Evolutionary conservation across 1,140 invertebrate genomes (phyloP).

Genomic region (Reticulitermes speratus): DNA sequence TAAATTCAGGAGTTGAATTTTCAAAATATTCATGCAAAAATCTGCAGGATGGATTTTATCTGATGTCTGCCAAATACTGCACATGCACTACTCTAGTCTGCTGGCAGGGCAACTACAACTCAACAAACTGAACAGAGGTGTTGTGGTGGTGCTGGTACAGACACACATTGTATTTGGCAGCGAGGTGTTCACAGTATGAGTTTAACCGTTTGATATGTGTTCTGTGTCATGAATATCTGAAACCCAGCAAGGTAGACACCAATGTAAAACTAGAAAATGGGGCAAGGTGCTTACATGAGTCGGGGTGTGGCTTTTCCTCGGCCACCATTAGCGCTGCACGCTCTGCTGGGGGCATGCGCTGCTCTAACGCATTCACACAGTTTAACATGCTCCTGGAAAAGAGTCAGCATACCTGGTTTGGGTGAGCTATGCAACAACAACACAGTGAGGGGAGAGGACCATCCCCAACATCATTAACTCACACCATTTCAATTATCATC

Average conservation of each 20-base stretch:
- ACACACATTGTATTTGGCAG: neutral
- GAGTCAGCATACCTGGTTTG: slow-evolving; percentile 40
- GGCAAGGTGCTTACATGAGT: slow-evolving; percentile 67
- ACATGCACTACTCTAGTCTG: slow-evolving; percentile 9
- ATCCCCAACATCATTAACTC: neutral
- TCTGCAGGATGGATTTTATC: neutral
- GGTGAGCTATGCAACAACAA: slow-evolving; percentile 38
- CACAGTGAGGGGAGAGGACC: neutral
- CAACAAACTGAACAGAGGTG: neutral
- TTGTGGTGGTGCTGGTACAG: slow-evolving; percentile 12
- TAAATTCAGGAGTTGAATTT: neutral
- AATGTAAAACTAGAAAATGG: slow-evolving; percentile 20
- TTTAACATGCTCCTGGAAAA: slow-evolving; percentile 82
- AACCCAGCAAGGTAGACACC: slow-evolving; percentile 8
- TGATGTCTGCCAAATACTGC: slow-evolving; percentile 16
- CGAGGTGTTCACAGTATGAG: neutral
- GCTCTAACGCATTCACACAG: slow-evolving; percentile 79
- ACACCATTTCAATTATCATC: neutral
- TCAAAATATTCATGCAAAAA: slow-evolving; percentile 17
- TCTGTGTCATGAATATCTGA: slow-evolving; percentile 10
- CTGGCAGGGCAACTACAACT: neutral
- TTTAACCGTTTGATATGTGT: neutral
- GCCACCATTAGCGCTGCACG: slow-evolving; percentile 72
- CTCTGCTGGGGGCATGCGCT: slow-evolving; percentile 67
- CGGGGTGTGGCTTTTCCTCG: slow-evolving; percentile 75